Base-by-base conservation (phyloP, 2,888 invertebrate genomes). In the Morpho achilles region DNA sequence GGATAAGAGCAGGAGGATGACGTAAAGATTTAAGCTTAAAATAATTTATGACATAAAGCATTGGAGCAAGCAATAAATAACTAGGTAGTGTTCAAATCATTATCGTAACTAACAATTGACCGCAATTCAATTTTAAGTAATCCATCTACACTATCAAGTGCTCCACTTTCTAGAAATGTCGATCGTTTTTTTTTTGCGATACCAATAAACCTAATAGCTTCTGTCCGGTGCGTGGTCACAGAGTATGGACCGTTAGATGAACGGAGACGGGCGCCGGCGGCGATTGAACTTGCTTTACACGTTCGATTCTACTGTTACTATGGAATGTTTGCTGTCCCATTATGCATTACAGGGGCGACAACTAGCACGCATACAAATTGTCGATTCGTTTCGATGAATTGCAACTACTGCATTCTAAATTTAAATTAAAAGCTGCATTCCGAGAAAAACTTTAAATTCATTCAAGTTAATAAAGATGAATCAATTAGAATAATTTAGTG, bases 231-330 rank as follows among this genome's bases (percentile, higher is more conserved):
- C 42, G 40, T 40, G 7, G 50, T 51, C 9, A 56, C 62, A 52
- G 54, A 54, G 47, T 40, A 58, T 50, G 65, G 62, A 84, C 87
- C 88, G 87, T 87, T 87, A 87, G 74, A 63, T 62, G 77, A 74
- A 73, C 76, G 76, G 76, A 64, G 67, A 62, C 62, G 63, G 66
- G 53, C 52, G 67, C 66, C 65, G 65, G 56, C 64, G 60, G 67
- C 65, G 60, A 62, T 59, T 60, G 64, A 65, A 63, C 68, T 62
- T 67, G 68, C 66, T 67, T 61, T 62, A 59, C 69, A 69, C 69
- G 66, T 69, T 58, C 58, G 54, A 66, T 60, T 65, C 67, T 68
- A 67, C 67, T 67, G 67, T 70, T 72, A 69, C 61, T 56, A 64
- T 67, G 44, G 58, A 53, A 53, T 56, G 55, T 56, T 47, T 53